phyloP scores from a whole-genome alignment of 1,140 invertebrate species.

The Zophobas morio region DNA sequence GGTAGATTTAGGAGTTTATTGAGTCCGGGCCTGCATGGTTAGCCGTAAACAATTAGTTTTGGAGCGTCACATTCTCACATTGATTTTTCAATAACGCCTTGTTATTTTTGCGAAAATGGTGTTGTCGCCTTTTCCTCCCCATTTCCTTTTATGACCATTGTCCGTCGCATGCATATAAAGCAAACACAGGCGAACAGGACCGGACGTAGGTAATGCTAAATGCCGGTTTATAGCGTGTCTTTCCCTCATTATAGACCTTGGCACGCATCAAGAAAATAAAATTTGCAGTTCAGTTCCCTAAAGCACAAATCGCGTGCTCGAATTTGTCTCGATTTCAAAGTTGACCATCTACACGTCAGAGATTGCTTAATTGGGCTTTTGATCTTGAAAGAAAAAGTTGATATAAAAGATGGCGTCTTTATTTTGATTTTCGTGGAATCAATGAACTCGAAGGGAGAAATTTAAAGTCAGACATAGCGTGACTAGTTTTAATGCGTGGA shows the following conservation, averaged over 20 bases:
- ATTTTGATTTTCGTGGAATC: too few species aligned
- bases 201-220: constrained; percentile 50
- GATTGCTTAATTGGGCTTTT: constrained; percentile 32
- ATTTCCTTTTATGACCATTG: constrained; percentile 26
- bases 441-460: too few species aligned
- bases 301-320: constrained; percentile 56
- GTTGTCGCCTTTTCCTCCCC: constrained; percentile 13
- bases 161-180: constrained; percentile 37
- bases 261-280: constrained; percentile 60
- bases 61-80: not conserved
- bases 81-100: constrained; percentile 14
- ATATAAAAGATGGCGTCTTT: not conserved
- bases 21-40: constrained; percentile 13
- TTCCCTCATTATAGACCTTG: constrained; percentile 53
- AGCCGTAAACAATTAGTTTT: not conserved
- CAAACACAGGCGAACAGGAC: constrained; percentile 47
- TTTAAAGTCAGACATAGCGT: too few species aligned
- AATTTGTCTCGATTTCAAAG: constrained; percentile 47
- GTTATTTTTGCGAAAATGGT: constrained; percentile 2
- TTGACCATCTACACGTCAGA: constrained; percentile 55
- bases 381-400: constrained; percentile 7
- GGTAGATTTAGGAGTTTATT: not conserved
- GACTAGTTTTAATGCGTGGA: too few species aligned
- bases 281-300: constrained; percentile 57
- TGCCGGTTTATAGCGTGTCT: constrained; percentile 56